Conservation (phyloP, 2,888 invertebrate species). For the Cataglyphis rosenhaueri region DNA sequence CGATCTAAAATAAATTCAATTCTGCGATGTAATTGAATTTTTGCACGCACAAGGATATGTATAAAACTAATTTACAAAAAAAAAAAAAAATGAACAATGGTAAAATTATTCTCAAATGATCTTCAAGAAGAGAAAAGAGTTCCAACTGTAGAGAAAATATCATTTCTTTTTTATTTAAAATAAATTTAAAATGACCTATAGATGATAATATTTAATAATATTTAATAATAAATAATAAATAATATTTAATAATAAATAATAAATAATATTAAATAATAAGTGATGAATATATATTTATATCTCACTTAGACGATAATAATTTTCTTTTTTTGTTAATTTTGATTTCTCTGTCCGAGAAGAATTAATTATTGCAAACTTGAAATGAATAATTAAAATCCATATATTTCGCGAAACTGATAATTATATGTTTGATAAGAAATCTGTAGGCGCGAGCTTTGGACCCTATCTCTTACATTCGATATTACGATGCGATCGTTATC, state of each 20-base stretch:
- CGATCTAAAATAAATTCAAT: background rate
- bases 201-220: background rate
- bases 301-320: background rate
- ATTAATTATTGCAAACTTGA: background rate
- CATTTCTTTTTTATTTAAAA: background rate
- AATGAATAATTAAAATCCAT: background rate
- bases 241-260: background rate
- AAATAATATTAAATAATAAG: background rate
- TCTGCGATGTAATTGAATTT: background rate
- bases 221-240: background rate
- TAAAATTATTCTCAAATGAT: background rate
- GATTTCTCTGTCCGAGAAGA: background rate
- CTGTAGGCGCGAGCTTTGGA: background rate
- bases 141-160: background rate
- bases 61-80: background rate
- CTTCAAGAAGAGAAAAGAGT: background rate
- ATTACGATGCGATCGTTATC: conserved; percentile 31
- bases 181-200: background rate
- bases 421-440: conserved; percentile 26
- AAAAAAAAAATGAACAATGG: background rate
- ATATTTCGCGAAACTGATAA: conserved; percentile 24
- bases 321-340: background rate
- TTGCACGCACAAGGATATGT: background rate
- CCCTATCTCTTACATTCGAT: background rate
- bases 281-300: background rate